These are phyloP conservation scores for Ophthalmolycus amberensis DNA, from an alignment of 2,113 vertebrate species.

Conservation along the genomic window DNA sequence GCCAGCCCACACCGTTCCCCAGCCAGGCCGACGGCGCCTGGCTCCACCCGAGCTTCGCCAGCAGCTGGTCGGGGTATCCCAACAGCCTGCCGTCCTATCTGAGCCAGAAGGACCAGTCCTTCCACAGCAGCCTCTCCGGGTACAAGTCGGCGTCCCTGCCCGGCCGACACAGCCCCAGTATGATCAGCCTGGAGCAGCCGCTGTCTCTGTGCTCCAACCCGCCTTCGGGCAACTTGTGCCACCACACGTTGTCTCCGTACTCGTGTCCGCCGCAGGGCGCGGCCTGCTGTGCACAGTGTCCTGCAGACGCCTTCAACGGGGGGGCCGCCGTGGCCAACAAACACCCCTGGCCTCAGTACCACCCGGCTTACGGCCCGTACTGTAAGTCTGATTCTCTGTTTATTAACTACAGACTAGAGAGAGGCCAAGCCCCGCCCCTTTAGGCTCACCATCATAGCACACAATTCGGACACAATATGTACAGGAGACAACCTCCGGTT, in stretches of 20 bases:
- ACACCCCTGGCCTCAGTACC: slow-evolving; percentile 46
- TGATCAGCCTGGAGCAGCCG: slow-evolving; percentile 81
- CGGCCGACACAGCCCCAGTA: slow-evolving; percentile 42
- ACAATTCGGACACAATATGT: too few species aligned
- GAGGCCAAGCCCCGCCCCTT: not conserved
- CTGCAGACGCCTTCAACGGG: slow-evolving; percentile 58
- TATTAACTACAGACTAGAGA: too few species aligned
- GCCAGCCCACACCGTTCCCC: slow-evolving; percentile 79
- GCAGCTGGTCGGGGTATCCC: slow-evolving; percentile 71
- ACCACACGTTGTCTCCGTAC: slow-evolving; percentile 72
- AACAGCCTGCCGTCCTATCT: slow-evolving; percentile 68
- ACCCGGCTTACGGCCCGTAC: slow-evolving; percentile 37
- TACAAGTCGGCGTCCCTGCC: slow-evolving; percentile 63
- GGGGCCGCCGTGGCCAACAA: slow-evolving; percentile 36
- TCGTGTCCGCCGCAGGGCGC: slow-evolving; percentile 64
- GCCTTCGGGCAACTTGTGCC: slow-evolving; percentile 49
- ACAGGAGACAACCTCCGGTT: too few species aligned
- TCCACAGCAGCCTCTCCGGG: slow-evolving; percentile 61
- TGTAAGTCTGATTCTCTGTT: slow-evolving; percentile 70
- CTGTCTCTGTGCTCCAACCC: slow-evolving; percentile 80
- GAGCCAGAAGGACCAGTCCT: slow-evolving; percentile 58
- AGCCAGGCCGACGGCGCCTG: slow-evolving; percentile 67
- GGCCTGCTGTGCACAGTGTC: slow-evolving; percentile 71
- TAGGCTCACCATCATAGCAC: not conserved
- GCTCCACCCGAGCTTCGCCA: slow-evolving; percentile 65